Evolutionary conservation across 2,888 invertebrate genomes (phyloP), one percentile per base, ranked within the genome.

Genomic region (Lampropteryx suffumata): DNA sequence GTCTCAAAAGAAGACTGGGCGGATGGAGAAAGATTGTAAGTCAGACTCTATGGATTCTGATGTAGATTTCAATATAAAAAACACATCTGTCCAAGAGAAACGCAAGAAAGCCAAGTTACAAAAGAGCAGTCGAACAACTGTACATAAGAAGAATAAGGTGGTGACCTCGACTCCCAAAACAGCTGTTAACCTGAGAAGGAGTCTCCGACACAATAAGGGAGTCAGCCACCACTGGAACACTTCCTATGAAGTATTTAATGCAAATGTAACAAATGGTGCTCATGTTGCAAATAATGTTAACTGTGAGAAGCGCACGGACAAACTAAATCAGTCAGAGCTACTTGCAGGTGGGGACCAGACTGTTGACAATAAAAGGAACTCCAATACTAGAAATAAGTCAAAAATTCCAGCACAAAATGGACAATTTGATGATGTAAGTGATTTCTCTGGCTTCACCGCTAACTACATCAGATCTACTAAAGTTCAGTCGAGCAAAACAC

Each of bases 401-500:
- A 56, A 49, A 42, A 48, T 35, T 7, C 28, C 27, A n/a, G 28
- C 50, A 21, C 52, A 53, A n/a, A 85, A 85, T 66, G 82, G 83
- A 6, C 79, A 83, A 42, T 85, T 82, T 72, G 89, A 89, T 51
- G 88, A 90, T 41, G 55, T 84, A 11, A 90, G 90, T 70, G 90
- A 90, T 72, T 85, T 90, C 1, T 90, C 90, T 27, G 90, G 90
- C 0, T 85, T 89, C 48, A 90, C 90, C 14, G 90, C 89, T 1
- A 90, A 87, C 61, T 91, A 91, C 55, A 90, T 91, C 24, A 73
- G 87, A 26, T 91, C 90, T 11, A 88, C 90, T 10, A 91, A 89
- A 65, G 59, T 86, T 10, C 76, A 82, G 52, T 73, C 80, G 11
- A 67, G 71, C 30, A 87, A 81, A 65, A 76, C 76, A 48, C 69